phyloP scores from a whole-genome alignment of 2,888 invertebrate genomes.

The Cephus spinipes region DNA sequence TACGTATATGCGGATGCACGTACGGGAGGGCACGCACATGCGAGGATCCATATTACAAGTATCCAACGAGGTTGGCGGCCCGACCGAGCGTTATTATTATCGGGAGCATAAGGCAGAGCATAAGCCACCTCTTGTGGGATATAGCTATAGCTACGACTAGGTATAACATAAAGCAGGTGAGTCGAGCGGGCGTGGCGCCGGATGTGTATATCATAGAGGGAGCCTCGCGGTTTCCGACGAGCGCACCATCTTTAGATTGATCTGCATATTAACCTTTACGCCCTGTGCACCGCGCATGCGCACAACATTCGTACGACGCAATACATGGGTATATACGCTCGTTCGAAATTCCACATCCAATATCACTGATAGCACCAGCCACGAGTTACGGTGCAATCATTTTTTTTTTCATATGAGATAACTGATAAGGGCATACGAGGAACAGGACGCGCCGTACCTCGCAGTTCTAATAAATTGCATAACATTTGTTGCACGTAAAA shows the following conservation, averaged over 20 bases:
- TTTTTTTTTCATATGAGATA: not conserved
- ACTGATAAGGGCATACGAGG: not conserved
- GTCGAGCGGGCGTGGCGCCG: conserved; percentile 60
- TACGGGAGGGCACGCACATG: too few relatives aligned
- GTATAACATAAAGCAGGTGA: conserved; percentile 48
- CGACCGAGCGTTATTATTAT: conserved; percentile 1
- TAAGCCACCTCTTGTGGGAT: too few relatives aligned
- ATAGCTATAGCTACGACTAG: too few relatives aligned
- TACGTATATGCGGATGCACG: too few relatives aligned
- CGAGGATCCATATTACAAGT: not conserved
- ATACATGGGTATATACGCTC: too few relatives aligned
- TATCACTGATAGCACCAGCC: too few relatives aligned
- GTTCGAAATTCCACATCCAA: too few relatives aligned
- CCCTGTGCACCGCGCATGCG: not conserved
- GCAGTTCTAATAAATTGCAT: not conserved
- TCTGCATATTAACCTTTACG: conserved; percentile 27
- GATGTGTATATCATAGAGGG: conserved; percentile 48
- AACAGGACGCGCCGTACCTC: not conserved
- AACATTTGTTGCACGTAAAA: too few relatives aligned
- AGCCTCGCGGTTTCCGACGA: conserved; percentile 52
- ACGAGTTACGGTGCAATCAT: too few relatives aligned
- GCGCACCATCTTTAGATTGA: conserved; percentile 50
- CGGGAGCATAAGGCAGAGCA: conserved; percentile 2
- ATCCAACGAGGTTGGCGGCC: not conserved
- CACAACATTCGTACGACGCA: not conserved